Base-by-base conservation (phyloP, 2,888 invertebrate genomes). In the Acronicta alni region DNA sequence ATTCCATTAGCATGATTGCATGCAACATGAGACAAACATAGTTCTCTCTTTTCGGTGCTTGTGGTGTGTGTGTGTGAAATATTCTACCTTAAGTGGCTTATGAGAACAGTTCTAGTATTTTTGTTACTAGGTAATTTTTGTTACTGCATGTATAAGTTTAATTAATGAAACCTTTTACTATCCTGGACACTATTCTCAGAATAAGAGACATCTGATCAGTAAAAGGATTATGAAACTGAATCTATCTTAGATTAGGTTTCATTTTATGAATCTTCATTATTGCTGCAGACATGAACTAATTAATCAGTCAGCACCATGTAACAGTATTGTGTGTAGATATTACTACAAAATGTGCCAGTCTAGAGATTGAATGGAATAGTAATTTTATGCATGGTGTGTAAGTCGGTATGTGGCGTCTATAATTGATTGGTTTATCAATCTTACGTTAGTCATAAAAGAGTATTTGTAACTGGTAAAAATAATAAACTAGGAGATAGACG, bases 1-100 rank as follows among this genome's bases (percentile, higher is more conserved):
- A 65, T 70, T 54, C 62, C 54, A 61, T 61, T 57, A 59, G 54
- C 58, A 64, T 73, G 75, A 67, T 67, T 73, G 52, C 43, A 55
- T 64, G 56, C 47, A n/a, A n/a, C n/a, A n/a, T n/a, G n/a, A n/a
- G n/a, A n/a, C n/a, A n/a, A n/a, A n/a, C 48, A 55, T 57, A 49
- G 54, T 67, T 60, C 54, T 43, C 46, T 57, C 52, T 58, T 44
- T 18, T 66, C 58, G 39, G 53, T 59, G 63, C 59, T 69, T 69
- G 42, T 64, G 48, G 55, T 61, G 49, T 69, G 37, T 61, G 49
- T 69, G 37, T 59, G 64, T 67, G 63, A 44, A 43, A 44, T 16
- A 39, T 16, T 51, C 16, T 60, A 23, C 10, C 17, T 18, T 54
- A 23, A n/a, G 17, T 35, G 12, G 15, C 14, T 56, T 56, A 38